Evolutionary conservation across 1,140 invertebrate genomes (phyloP), one percentile per base, ranked within the genome.

Genomic region (Samia ricini): DNA sequence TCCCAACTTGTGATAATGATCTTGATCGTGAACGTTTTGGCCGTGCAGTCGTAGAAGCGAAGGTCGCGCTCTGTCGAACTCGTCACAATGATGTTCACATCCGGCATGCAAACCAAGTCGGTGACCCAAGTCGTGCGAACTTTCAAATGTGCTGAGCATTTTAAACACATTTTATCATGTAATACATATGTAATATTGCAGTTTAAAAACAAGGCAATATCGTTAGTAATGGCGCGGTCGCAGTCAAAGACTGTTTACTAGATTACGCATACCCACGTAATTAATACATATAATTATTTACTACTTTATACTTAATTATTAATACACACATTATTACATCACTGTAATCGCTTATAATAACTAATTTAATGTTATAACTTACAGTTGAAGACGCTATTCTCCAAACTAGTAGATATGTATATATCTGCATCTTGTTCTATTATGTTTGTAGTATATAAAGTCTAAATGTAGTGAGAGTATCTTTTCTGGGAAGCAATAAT

Each of bases 41-140:
- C 94, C 0, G 92, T 93, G 12, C 92, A 94, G 71, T 95, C 94
- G 74, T 95, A 95, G 81, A 95, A 95, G 66, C 94, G 89, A 10
- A 95, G 73, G 75, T 95, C 94, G 1, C 93, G 80, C 79, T 95
- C 94, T 2, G 93, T 93, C 2, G 94, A 94, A 60, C 93, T 93
- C 5, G 93, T 93, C 61, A 93, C 94, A 2, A 95, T 85, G 51
- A 95, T 92, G 73, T 93, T 93, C 15, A 95, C 92, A 79, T 95
- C 94, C 0, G 94, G 93, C 74, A 95, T 85, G 60, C 92, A 92
- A 58, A 93, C 92, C 71, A 95, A 88, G 60, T 94, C 93, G 8
- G 93, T 92, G 60, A 95, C 92, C 91, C 91, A 93, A 0, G 94
- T 94, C 3, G 87, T 77, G 64, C 91, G 90, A 56, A 93, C 90